phyloP scores from a whole-genome alignment of 2,797 vertebrate genomes.

The Rhinoraja longicauda region DNA sequence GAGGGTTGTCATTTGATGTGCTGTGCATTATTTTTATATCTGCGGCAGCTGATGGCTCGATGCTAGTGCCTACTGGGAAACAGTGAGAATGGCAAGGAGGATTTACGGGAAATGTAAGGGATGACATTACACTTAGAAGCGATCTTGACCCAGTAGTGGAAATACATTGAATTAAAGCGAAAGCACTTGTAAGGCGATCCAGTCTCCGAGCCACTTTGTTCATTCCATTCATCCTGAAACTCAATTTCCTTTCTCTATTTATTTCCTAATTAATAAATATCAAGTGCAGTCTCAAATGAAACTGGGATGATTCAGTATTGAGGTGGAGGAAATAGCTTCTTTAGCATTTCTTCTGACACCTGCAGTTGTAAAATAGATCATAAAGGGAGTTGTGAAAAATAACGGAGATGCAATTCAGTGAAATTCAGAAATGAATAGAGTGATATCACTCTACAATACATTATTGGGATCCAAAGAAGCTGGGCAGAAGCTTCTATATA shows the following conservation, averaged over 20 bases:
- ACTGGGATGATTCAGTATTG: not conserved
- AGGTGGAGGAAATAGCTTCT: not conserved
- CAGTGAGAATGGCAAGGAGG: not conserved
- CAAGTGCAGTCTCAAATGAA: not conserved
- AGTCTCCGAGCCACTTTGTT: conserved; percentile 8
- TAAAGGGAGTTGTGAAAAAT: not conserved
- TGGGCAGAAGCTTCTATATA: not conserved
- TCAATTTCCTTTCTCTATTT: not conserved
- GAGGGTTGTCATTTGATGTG: not conserved
- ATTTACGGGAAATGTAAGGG: not conserved
- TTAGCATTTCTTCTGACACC: not conserved
- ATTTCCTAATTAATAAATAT: not conserved
- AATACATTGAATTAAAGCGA: not conserved
- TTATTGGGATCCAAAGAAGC: too few species aligned
- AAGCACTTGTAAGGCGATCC: conserved; percentile 6
- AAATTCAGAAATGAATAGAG: not conserved
- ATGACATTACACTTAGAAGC: conserved; percentile 3
- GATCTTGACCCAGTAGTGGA: not conserved
- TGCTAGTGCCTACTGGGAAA: not conserved
- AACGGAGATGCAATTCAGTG: not conserved
- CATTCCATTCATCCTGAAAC: conserved; percentile 10
- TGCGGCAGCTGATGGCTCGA: not conserved
- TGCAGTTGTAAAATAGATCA: not conserved
- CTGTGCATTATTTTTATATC: not conserved
- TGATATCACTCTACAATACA: not conserved